Conservation (phyloP, 2,888 invertebrate genomes). For the Lasioglossum oenotherae region DNA sequence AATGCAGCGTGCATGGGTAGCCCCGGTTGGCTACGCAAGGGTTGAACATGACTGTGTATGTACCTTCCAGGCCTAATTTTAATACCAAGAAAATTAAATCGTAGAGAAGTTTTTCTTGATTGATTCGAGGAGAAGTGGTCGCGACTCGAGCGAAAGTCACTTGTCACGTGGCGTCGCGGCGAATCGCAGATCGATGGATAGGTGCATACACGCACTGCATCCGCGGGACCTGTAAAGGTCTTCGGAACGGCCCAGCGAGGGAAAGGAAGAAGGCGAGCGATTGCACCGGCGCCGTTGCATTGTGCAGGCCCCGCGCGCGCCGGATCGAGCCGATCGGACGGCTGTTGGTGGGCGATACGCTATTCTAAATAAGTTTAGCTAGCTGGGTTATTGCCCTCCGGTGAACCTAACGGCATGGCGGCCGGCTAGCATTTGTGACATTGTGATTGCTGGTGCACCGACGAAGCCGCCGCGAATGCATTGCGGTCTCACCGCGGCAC, state of each 20-base stretch:
- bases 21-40: too few relatives aligned
- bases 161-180: slow-evolving; percentile 40
- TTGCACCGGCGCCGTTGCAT: slow-evolving; percentile 47
- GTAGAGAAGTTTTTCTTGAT: too few relatives aligned
- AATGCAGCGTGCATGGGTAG: too few relatives aligned
- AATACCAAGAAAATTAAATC: too few relatives aligned
- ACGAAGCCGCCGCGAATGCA: slow-evolving; percentile 66
- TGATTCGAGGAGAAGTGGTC: background rate
- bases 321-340: slow-evolving; percentile 64
- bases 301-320: slow-evolving; percentile 66
- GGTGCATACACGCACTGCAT: background rate
- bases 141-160: slow-evolving; percentile 24
- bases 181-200: slow-evolving; percentile 31
- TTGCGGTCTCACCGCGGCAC: slow-evolving; percentile 66
- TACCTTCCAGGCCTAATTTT: too few relatives aligned
- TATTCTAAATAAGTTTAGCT: slow-evolving; percentile 81
- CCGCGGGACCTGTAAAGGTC: slow-evolving; percentile 21
- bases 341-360: slow-evolving; percentile 71
- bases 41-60: too few relatives aligned
- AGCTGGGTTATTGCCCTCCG: slow-evolving; percentile 82
- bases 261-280: slow-evolving; percentile 38
- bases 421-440: slow-evolving; percentile 76
- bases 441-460: slow-evolving; percentile 71
- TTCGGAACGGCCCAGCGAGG: slow-evolving; percentile 15
- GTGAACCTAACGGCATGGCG: slow-evolving; percentile 82